Percentiles rank a stretch among this genome's conserved stretches.
phyloP scores from a whole-genome alignment of 2,888 invertebrate species.

The Asteroscopus sphinx region DNA sequence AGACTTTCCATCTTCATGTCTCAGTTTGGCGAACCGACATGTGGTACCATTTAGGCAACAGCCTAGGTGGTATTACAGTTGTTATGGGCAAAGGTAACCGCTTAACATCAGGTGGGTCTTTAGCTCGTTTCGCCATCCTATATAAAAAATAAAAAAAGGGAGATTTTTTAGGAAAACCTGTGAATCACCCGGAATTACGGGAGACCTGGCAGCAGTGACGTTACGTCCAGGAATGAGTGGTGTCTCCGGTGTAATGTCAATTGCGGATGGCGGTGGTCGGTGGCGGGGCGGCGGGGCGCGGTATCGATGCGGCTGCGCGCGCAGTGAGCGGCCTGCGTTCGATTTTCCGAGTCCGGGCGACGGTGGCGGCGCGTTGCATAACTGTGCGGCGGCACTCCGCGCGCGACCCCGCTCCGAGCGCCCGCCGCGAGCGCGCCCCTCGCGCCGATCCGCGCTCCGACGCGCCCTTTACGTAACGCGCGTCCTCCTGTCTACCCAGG shows the following conservation, averaged over 20 bases:
- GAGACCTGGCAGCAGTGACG: no score
- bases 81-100: no score
- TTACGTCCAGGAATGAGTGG: slow-evolving; percentile 64
- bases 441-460: slow-evolving; percentile 81
- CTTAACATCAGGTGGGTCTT: no score
- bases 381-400: slow-evolving; percentile 86
- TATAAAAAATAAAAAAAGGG: no score
- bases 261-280: slow-evolving; percentile 67
- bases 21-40: no score
- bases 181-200: no score
- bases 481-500: slow-evolving; percentile 68
- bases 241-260: slow-evolving; percentile 77
- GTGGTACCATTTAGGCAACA: no score
- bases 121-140: no score
- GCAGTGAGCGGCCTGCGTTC: slow-evolving; percentile 81
- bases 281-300: slow-evolving; percentile 65
- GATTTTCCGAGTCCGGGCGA: slow-evolving; percentile 82
- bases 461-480: slow-evolving; percentile 89
- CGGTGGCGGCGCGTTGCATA: slow-evolving; percentile 88
- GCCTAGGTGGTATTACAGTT: no score
- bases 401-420: slow-evolving; percentile 87
- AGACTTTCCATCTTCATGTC: no score
- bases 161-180: no score
- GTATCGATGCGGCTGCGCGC: slow-evolving; percentile 84
- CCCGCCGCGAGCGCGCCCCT: slow-evolving; percentile 85